Evolutionary conservation across 2,888 invertebrate genomes (phyloP).

Genomic region (Sinelater perroti): DNA sequence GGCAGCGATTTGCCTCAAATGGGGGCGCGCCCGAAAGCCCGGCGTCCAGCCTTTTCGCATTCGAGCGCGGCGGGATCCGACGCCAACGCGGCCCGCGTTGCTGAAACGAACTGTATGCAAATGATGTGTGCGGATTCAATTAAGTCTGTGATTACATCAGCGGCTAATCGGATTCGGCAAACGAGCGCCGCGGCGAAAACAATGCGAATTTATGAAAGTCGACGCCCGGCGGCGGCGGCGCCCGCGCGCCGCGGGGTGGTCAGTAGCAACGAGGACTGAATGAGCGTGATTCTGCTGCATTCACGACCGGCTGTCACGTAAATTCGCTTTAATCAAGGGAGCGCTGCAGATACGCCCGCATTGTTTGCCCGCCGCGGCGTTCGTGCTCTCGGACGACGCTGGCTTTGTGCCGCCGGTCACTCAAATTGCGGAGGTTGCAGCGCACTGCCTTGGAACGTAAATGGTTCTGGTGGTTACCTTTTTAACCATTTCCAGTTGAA

Average conservation of each 20-base stretch:
- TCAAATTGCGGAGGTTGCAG: no score
- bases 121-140: constrained; percentile 26
- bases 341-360: no score
- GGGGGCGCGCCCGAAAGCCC: no score
- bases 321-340: not conserved
- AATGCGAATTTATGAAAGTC: constrained; percentile 33
- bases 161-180: constrained; percentile 34
- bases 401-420: no score
- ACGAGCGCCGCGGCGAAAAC: constrained; percentile 23
- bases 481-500: no score
- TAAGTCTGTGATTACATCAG: constrained; percentile 31
- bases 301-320: constrained; percentile 6
- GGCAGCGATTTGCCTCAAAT: no score
- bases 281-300: not conserved
- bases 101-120: constrained; percentile 6
- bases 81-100: not conserved
- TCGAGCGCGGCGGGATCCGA: not conserved
- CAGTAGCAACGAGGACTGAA: not conserved
- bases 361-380: no score
- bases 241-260: not conserved
- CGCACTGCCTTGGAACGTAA: no score
- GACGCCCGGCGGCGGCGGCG: no score
- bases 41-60: no score
- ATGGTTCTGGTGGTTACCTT: no score
- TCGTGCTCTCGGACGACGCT: no score